Base-by-base conservation (phyloP, 2,113 vertebrate species). In the Silurus glanis region DNA sequence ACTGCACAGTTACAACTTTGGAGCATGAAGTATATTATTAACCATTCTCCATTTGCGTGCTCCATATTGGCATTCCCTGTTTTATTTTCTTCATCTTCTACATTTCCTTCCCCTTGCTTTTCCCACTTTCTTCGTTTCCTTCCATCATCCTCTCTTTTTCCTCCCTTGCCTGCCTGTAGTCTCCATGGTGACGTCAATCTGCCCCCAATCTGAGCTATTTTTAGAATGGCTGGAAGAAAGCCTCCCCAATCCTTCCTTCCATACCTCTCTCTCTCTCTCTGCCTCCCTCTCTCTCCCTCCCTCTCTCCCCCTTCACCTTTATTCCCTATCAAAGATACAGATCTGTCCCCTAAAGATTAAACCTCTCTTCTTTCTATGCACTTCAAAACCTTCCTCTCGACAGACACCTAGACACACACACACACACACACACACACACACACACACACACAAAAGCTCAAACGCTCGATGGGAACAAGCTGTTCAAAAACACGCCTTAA, bases 101-200 rank as follows among this genome's bases (percentile, higher is more conserved):
- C 56, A 59, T 61, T 62, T 82, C 71, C 56, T 81, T 53, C 53
- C 25, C 14, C 49, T 64, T 82, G 69, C 67, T 71, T 66, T 71
- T 86, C 87, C 81, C 66, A 80, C 62, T 82, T 71, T 69, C 12
- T 25, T 80, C 78, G 56, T 72, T 53, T 80, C 28, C 25, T 67
- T 66, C 58, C 76, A 80, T 71, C 82, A 74, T 80, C 71, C 51
- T 78, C 64, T 79, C 80, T 37, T 56, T 47, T 82, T 74, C 37
- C 72, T 45, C 62, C 59, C 62, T 69, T 80, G 59, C n/a, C 74
- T 87, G 83, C 80, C 88, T 76, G 64, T 85, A 83, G 85, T 89
- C 71, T 37, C 89, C 89, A 89, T 85, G 84, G 87, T 89, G 89
- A 90, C 88, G 62, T 91, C 89, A 91, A 89, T 86, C 85, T 80